These are phyloP conservation scores for Epinotia bilunana DNA, from an alignment of 2,888 invertebrate species.

Conservation along the genomic window DNA sequence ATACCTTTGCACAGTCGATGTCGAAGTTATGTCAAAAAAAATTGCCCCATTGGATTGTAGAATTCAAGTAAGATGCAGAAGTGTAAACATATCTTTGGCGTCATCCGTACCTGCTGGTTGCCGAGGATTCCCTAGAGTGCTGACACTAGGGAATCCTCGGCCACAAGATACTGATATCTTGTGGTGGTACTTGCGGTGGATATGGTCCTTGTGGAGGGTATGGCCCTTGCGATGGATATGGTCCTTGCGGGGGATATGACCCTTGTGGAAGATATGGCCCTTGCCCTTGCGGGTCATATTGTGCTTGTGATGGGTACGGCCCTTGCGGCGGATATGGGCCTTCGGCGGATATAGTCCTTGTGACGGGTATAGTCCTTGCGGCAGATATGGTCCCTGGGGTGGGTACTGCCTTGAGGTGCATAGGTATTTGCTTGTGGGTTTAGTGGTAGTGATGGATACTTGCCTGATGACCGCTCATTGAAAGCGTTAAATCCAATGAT, in stretches of 20 bases:
- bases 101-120: no score
- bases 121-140: no score
- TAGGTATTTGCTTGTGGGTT: background rate
- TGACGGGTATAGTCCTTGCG: no score
- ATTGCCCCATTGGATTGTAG: no score
- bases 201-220: background rate
- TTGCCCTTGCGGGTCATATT: no score
- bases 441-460: background rate
- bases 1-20: background rate
- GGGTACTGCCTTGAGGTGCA: background rate
- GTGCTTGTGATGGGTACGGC: no score
- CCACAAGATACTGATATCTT: background rate
- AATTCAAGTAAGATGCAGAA: no score
- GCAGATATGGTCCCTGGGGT: background rate
- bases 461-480: background rate
- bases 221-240: background rate
- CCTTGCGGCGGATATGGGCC: no score
- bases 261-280: background rate
- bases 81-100: no score
- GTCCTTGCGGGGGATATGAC: background rate
- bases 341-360: no score
- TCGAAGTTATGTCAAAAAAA: no score
- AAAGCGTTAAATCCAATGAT: background rate
- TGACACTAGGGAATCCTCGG: no score
- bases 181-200: background rate